Evolutionary conservation across 2,113 vertebrate species (phyloP), one percentile per base, ranked within the genome.

Genomic region (Cairina moschata): DNA sequence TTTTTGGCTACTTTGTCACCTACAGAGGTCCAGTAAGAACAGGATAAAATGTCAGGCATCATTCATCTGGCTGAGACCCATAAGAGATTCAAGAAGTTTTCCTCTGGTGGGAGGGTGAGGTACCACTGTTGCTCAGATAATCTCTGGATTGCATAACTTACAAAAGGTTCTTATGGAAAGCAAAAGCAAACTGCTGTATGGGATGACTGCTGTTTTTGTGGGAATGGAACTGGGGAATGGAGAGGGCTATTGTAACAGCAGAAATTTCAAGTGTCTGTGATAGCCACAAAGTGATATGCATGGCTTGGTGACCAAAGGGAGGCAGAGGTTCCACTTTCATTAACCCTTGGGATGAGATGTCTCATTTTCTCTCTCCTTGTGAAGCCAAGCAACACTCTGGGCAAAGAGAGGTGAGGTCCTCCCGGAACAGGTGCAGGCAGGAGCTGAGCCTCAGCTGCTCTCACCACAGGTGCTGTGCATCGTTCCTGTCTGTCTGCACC

Each of bases 151-250:
- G 59, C 9, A 10, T 15, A 44, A 38, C 52, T 82, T 34, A 20
- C 31, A 75, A 5, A 13, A 42, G 3, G 32, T 85, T 65, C 25
- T 40, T 72, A 21, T 5, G 16, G 62, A 66, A 42, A 40, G 60
- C n/a, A 68, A 1, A 4, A 90, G 15, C 13, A 75, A 22, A 0
- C 0, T 23, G 48, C 12, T 12, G 0, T 10, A 6, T 6, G 59
- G 25, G 42, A 34, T 0, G 1, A 1, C 40, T 26, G 46, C 34
- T 32, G 26, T 66, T 73, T 48, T 50, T 54, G 50, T 18, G 29
- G 18, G 50, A 60, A 5, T 1, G 6, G 69, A 74, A 10, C 31
- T 44, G 44, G 46, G 65, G 28, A 48, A 23, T 7, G 36, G n/a
- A 71, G 56, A 63, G 69, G 42, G 32, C 46, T 58, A 2, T 3